These are phyloP conservation scores for Enteromius afrohamiltoni DNA, from an alignment of 2,797 vertebrate genomes.

Conservation along the genomic window DNA sequence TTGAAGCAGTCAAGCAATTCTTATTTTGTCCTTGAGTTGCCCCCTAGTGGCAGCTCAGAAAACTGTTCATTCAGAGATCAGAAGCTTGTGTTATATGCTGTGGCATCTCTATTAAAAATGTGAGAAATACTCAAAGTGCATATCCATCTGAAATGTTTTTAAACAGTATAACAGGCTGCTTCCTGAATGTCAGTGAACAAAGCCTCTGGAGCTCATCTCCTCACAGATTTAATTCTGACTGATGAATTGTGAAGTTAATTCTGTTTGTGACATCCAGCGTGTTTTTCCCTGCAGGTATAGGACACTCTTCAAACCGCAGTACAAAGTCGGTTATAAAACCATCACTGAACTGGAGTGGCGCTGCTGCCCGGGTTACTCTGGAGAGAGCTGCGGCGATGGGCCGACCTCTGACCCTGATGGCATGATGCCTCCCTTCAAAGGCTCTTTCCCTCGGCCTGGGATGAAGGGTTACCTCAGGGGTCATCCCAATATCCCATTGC, in stretches of 20 bases:
- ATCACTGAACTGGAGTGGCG: constrained; percentile 95
- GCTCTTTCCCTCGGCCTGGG: constrained; percentile 78
- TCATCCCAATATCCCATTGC: constrained; percentile 68
- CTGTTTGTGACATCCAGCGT: background rate
- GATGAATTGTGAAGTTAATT: background rate
- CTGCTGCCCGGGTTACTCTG: constrained; percentile 91
- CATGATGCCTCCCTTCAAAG: constrained; percentile 79
- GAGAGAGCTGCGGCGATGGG: constrained; percentile 87
- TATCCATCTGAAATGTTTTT: background rate
- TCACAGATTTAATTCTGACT: background rate
- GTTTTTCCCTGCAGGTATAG: constrained; percentile 83
- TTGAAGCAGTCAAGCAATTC: background rate
- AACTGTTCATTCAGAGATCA: background rate
- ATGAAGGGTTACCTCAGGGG: constrained; percentile 83
- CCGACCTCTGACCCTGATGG: constrained; percentile 78
- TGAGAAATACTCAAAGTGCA: background rate
- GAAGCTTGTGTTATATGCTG: background rate
- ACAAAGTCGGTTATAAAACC: constrained; percentile 91
- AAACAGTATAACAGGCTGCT: background rate
- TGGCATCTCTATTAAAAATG: background rate
- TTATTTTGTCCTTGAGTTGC: constrained; percentile 56
- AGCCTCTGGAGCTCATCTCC: background rate
- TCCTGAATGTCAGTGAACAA: background rate
- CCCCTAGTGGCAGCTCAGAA: constrained; percentile 67
- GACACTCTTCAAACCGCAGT: constrained; percentile 90